Percentiles rank a stretch among this genome's conserved stretches.
These are phyloP conservation scores for Cremastinae sp. DNA, from an alignment of 2,888 invertebrate genomes.

Conservation along the genomic window DNA sequence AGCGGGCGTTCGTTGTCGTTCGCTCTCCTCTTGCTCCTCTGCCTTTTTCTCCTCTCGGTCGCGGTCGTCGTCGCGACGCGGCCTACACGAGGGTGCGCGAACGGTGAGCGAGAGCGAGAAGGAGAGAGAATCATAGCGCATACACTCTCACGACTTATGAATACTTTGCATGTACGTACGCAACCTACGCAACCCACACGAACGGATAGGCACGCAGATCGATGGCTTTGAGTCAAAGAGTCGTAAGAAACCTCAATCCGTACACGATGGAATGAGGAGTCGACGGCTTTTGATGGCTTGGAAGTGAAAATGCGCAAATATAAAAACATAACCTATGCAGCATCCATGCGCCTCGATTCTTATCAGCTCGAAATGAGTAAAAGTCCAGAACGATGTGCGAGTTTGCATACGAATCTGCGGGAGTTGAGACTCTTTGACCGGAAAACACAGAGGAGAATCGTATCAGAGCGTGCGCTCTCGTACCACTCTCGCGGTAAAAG, in stretches of 20 bases:
- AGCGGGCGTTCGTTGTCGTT: slow-evolving; percentile 44
- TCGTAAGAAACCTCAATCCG: not conserved
- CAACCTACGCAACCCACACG: slow-evolving; percentile 10
- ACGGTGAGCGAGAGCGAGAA: slow-evolving; percentile 36
- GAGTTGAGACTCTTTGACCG: too few species aligned
- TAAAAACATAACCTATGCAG: too few species aligned
- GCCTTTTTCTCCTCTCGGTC: not conserved
- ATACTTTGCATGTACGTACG: slow-evolving; percentile 6
- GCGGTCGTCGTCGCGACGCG: slow-evolving; percentile 25
- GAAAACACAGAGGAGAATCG: slow-evolving; percentile 7
- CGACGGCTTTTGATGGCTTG: too few species aligned
- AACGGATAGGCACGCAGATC: not conserved
- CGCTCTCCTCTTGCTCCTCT: slow-evolving; percentile 33
- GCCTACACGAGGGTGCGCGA: slow-evolving; percentile 23
- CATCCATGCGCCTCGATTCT: too few species aligned
- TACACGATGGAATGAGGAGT: not conserved
- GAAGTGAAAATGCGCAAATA: too few species aligned
- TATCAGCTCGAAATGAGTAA: too few species aligned
- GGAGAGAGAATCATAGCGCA: not conserved
- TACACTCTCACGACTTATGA: slow-evolving; percentile 15
- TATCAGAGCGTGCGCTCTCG: slow-evolving; percentile 45
- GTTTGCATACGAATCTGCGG: too few species aligned
- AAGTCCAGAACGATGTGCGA: too few species aligned
- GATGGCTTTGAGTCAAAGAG: slow-evolving; percentile 1
- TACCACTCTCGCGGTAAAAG: slow-evolving; percentile 62